phyloP scores from a whole-genome alignment of 2,888 invertebrate species.

The Xestobium rufovillosum region DNA sequence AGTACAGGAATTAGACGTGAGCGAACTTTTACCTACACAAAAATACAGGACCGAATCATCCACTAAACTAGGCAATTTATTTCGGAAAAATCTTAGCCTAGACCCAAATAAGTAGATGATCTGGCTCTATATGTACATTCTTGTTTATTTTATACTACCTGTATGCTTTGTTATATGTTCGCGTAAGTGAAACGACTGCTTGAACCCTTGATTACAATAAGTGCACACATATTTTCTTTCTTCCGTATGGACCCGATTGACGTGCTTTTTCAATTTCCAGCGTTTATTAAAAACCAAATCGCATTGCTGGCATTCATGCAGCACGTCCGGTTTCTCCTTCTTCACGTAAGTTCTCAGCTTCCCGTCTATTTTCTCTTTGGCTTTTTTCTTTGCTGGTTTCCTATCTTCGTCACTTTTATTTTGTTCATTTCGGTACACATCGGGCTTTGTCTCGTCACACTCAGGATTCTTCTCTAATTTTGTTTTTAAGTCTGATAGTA shows the following conservation, averaged over 20 bases:
- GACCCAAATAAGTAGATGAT: no score
- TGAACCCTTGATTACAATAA: constrained; percentile 30
- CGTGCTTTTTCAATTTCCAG: constrained; percentile 29
- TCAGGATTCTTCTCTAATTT: not conserved
- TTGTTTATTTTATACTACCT: no score
- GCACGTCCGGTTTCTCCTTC: no score
- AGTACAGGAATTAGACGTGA: no score
- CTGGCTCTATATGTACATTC: no score
- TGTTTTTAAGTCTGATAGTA: constrained; percentile 6
- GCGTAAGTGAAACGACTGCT: constrained; percentile 30
- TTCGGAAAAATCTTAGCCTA: no score
- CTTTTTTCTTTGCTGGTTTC: not conserved
- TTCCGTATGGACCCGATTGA: constrained; percentile 24
- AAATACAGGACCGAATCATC: no score
- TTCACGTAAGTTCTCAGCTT: no score
- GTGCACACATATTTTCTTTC: constrained; percentile 25
- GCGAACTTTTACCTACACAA: no score
- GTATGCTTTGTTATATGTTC: constrained; percentile 35
- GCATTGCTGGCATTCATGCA: constrained; percentile 27
- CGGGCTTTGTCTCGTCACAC: no score
- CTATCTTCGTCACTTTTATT: constrained; percentile 7
- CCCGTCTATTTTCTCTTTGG: constrained; percentile 9
- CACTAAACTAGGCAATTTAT: no score
- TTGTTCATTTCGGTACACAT: constrained; percentile 18
- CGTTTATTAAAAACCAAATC: constrained; percentile 25